A percentile compares a stretch with the other conserved stretches of the same genome.
These are phyloP conservation scores for Drosophila quinaria DNA, from an alignment of 2,888 invertebrate species.

Conservation along the genomic window DNA sequence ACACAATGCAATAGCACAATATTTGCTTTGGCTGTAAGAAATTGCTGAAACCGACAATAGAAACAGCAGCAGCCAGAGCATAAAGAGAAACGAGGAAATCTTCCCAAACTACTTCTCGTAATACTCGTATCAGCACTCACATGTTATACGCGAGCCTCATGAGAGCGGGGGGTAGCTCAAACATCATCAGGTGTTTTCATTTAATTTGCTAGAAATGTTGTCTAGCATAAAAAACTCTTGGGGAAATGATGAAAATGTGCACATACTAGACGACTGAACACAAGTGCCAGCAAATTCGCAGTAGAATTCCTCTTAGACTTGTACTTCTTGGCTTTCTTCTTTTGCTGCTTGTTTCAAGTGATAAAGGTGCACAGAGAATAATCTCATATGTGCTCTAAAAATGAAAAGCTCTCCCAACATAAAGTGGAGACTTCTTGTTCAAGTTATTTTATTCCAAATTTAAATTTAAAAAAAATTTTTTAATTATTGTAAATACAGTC, in stretches of 20 bases:
- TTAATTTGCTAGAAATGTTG: constrained; percentile 84
- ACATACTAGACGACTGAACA: constrained; percentile 13
- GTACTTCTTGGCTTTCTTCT: constrained; percentile 1
- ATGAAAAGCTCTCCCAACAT: background rate
- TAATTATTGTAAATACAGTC: too few species aligned
- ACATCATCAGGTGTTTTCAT: constrained; percentile 84
- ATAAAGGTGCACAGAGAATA: constrained; percentile 22
- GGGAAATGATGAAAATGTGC: constrained; percentile 55
- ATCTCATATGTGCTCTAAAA: background rate
- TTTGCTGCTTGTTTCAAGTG: constrained; percentile 34
- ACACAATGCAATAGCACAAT: constrained; percentile 40
- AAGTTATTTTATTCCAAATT: background rate
- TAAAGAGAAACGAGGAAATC: background rate
- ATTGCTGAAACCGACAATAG: constrained; percentile 45
- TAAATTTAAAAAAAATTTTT: too few species aligned
- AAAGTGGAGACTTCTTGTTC: background rate
- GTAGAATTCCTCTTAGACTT: constrained; percentile 16
- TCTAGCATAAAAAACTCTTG: constrained; percentile 42
- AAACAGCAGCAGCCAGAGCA: constrained; percentile 1
- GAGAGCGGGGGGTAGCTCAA: constrained; percentile 40
- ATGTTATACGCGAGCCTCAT: constrained; percentile 21
- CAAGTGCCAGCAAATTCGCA: constrained; percentile 26
- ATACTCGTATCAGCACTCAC: constrained; percentile 21
- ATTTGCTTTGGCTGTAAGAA: constrained; percentile 53
- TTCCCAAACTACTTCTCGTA: constrained; percentile 2